Percentiles rank a stretch among this genome's conserved stretches.
Conservation (phyloP, 2,113 vertebrate genomes). For the Elaphurus davidianus region DNA sequence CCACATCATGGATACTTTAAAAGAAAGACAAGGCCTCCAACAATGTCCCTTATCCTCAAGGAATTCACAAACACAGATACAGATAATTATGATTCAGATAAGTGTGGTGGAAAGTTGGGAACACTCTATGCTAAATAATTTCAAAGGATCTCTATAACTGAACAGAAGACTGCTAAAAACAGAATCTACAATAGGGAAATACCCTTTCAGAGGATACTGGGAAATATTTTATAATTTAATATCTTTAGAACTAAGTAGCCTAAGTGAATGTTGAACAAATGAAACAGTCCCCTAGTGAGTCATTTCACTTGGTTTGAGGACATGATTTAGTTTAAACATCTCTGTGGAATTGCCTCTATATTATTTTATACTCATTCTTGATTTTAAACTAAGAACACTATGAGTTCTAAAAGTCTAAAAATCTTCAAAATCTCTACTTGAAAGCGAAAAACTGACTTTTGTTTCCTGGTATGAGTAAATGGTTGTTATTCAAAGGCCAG, state of each 20-base stretch:
- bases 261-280: not conserved
- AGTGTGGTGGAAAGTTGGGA: not conserved
- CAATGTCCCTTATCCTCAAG: not conserved
- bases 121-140: not conserved
- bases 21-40: not conserved
- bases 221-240: slow-evolving; percentile 1
- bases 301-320: not conserved
- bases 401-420: not conserved
- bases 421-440: not conserved
- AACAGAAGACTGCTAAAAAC: not conserved
- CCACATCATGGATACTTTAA: not conserved
- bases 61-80: not conserved
- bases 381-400: not conserved
- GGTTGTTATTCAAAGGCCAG: not conserved
- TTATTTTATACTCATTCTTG: not conserved
- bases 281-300: not conserved
- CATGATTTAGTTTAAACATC: not conserved
- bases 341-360: not conserved
- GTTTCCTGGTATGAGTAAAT: not conserved
- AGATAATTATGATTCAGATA: not conserved
- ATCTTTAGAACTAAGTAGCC: not conserved
- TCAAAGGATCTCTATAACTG: not conserved
- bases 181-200: not conserved
- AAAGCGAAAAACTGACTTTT: not conserved
- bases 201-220: not conserved